Evolutionary conservation across 2,113 vertebrate genomes (phyloP), one percentile per base, ranked within the genome.

Genomic region (Chrysochloris asiatica): DNA sequence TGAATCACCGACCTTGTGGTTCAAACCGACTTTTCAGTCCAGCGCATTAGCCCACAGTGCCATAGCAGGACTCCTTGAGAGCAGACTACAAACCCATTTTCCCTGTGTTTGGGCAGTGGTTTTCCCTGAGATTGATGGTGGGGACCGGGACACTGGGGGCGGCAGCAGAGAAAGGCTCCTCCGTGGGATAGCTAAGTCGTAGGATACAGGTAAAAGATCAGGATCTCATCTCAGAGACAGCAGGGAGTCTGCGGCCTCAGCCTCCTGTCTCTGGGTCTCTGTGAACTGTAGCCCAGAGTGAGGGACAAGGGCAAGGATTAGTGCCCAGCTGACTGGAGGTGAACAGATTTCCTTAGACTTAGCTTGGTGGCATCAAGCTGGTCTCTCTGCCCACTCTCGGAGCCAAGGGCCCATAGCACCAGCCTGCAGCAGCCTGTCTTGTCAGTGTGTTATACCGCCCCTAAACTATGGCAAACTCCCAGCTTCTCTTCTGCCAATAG

Each of bases 181-280:
- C n/a, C n/a, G n/a, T n/a, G n/a, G n/a, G n/a, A n/a, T n/a, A n/a
- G n/a, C n/a, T n/a, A n/a, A n/a, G n/a, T n/a, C n/a, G n/a, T n/a
- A n/a, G n/a, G n/a, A n/a, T n/a, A n/a, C n/a, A n/a, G n/a, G n/a
- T 88, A 48, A 77, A 82, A 84, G 81, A 81, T 43, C 19, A 90
- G 75, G 83, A 81, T 69, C 41, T 21, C 26, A 28, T 77, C 36
- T 69, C 45, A 43, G 52, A 61, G n/a, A 41, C 22, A 1, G 4
- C 10, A 13, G 59, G 8, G 52, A n/a, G n/a, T n/a, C n/a, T n/a
- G n/a, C n/a, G 43, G 43, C 71, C 75, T 84, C 54, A 80, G 28
- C 48, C 26, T 65, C 30, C 54, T 65, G 17, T 36, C 73, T 30
- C 5, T 28, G 48, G 8, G 5, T 24, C 1, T 1, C n/a, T n/a